These are phyloP conservation scores for Hedya salicella DNA, from an alignment of 2,888 invertebrate genomes.

Conservation along the genomic window DNA sequence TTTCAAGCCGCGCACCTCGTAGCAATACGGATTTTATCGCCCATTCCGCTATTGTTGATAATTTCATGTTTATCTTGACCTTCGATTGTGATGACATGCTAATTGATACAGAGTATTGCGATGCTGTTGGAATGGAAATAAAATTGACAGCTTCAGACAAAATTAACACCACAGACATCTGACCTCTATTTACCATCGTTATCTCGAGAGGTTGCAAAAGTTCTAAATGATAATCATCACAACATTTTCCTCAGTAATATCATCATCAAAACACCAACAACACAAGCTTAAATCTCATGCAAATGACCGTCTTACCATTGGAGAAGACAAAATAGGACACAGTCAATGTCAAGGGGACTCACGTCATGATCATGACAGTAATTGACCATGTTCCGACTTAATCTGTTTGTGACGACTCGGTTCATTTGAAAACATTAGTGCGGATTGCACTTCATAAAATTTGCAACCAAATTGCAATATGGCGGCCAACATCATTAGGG, in stretches of 20 bases:
- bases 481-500: neutral
- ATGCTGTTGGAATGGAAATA: slow-evolving; percentile 43
- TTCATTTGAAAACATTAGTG: slow-evolving; percentile 18
- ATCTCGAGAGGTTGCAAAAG: neutral
- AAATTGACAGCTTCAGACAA: slow-evolving; percentile 21
- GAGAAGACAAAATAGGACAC: slow-evolving; percentile 28
- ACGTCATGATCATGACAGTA: slow-evolving; percentile 13
- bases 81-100: slow-evolving; percentile 56
- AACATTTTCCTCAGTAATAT: neutral
- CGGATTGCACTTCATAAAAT: neutral
- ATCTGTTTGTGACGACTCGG: slow-evolving; percentile 20
- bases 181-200: neutral
- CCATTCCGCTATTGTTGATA: slow-evolving; percentile 57
- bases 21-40: slow-evolving; percentile 66
- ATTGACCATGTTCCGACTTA: slow-evolving; percentile 22
- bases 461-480: neutral
- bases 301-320: slow-evolving; percentile 34
- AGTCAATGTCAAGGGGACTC: slow-evolving; percentile 42
- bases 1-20: slow-evolving; percentile 63
- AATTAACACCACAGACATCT: neutral
- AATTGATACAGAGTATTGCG: slow-evolving; percentile 8
- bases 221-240: neutral
- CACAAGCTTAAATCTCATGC: slow-evolving; percentile 15
- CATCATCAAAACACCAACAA: neutral
- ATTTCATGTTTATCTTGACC: slow-evolving; percentile 67